Conservation (phyloP, 2,888 invertebrate species). For the Halictus quadricinctus region DNA sequence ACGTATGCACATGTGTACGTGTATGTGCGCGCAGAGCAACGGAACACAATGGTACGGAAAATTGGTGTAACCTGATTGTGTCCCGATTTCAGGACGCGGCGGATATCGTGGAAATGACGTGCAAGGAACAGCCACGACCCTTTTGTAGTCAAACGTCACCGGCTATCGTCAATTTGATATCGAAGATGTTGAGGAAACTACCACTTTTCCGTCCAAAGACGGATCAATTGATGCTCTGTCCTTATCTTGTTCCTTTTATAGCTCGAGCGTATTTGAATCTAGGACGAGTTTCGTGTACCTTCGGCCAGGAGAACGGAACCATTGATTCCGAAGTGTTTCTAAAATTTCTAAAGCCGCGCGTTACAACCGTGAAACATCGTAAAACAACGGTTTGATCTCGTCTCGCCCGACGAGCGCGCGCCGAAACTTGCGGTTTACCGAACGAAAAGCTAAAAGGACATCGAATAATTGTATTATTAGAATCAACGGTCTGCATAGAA, state of each 20-base stretch:
- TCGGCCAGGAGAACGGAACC: slow-evolving; percentile 16
- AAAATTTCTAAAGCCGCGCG: slow-evolving; percentile 54
- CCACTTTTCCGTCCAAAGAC: slow-evolving; percentile 72
- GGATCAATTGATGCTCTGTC: slow-evolving; percentile 74
- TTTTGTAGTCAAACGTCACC: slow-evolving; percentile 52
- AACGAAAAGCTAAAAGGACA: neutral
- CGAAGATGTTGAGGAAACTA: slow-evolving; percentile 75
- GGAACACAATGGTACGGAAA: neutral
- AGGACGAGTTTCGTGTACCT: slow-evolving; percentile 64
- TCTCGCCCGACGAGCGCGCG: neutral
- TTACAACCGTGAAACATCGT: neutral
- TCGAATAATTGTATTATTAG: slow-evolving; percentile 28
- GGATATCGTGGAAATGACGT: slow-evolving; percentile 69
- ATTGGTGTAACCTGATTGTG: neutral
- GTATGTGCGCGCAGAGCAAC: neutral
- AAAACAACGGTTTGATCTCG: neutral
- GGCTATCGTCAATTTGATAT: slow-evolving; percentile 71
- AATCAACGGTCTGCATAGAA: slow-evolving; percentile 41
- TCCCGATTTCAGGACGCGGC: slow-evolving; percentile 58
- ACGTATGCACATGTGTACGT: neutral
- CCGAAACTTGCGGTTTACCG: neutral
- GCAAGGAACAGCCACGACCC: slow-evolving; percentile 63
- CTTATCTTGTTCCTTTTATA: slow-evolving; percentile 69
- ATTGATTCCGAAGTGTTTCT: slow-evolving; percentile 58
- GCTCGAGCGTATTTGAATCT: slow-evolving; percentile 74